A percentile compares a stretch with the other conserved stretches of the same genome.
phyloP scores from a whole-genome alignment of 2,888 invertebrate genomes.

The Campoplex capitator region DNA sequence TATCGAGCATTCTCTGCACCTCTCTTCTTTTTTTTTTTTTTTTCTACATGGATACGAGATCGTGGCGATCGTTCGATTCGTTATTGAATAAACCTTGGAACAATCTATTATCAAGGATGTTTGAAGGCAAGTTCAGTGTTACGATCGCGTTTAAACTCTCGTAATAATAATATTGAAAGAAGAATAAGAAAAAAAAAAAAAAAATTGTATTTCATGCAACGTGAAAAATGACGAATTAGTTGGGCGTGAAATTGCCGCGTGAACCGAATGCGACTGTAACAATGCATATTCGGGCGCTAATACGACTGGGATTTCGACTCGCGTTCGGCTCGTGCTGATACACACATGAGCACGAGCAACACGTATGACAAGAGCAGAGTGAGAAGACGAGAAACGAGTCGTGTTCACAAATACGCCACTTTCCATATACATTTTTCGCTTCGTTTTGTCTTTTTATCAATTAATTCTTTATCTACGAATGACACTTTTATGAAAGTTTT shows the following conservation, averaged over 20 bases:
- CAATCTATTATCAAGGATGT: slow-evolving; percentile 55
- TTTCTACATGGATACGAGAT: slow-evolving; percentile 18
- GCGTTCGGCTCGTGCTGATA: no score
- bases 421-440: neutral
- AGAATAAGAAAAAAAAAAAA: neutral
- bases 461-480: neutral
- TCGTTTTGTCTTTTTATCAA: neutral
- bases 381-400: no score
- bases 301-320: no score
- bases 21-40: neutral
- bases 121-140: slow-evolving; percentile 34
- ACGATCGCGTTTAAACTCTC: neutral
- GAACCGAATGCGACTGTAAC: no score
- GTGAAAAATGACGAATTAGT: no score
- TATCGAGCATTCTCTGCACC: neutral
- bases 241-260: no score
- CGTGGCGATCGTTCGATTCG: slow-evolving; percentile 24
- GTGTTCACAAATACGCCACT: no score
- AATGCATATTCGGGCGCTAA: no score
- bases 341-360: no score
- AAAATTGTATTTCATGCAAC: no score
- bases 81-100: slow-evolving; percentile 41
- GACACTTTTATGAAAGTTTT: neutral
- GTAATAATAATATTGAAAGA: neutral
- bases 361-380: no score